Evolutionary conservation across 2,888 invertebrate genomes (phyloP).

Genomic region (Lacanobia oleracea): DNA sequence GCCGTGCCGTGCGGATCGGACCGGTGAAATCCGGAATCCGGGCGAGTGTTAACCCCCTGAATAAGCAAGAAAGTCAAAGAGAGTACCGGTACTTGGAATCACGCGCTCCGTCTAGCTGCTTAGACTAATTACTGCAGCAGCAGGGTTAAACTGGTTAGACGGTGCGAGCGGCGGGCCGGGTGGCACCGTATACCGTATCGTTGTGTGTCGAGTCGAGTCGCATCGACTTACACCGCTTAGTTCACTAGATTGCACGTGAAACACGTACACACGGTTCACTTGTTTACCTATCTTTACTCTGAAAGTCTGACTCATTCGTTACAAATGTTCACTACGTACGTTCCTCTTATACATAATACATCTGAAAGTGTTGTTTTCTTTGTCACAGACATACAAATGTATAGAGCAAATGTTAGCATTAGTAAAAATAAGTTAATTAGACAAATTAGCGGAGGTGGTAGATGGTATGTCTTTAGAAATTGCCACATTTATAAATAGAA

Average conservation of each 20-base stretch:
- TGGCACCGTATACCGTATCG: slow-evolving; percentile 68
- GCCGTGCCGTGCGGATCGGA: slow-evolving; percentile 38
- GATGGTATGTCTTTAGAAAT: slow-evolving; percentile 16
- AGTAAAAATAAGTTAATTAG: slow-evolving; percentile 17
- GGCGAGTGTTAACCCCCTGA: slow-evolving; percentile 70
- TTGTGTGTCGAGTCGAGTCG: slow-evolving; percentile 71
- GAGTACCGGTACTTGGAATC: slow-evolving; percentile 71
- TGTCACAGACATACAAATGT: slow-evolving; percentile 16
- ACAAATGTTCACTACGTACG: slow-evolving; percentile 27
- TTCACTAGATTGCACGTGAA: slow-evolving; percentile 74
- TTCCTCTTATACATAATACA: slow-evolving; percentile 14
- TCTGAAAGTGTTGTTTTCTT: slow-evolving; percentile 21
- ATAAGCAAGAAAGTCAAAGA: slow-evolving; percentile 77
- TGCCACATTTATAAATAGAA: slow-evolving; percentile 1
- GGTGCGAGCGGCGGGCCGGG: slow-evolving; percentile 67
- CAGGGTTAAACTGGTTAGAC: slow-evolving; percentile 84
- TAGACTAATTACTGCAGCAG: slow-evolving; percentile 87
- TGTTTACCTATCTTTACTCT: slow-evolving; percentile 43
- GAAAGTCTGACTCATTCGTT: slow-evolving; percentile 40
- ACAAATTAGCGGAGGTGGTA: slow-evolving; percentile 13
- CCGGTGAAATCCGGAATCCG: slow-evolving; percentile 64
- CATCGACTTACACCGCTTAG: slow-evolving; percentile 67
- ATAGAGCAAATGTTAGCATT: slow-evolving; percentile 12
- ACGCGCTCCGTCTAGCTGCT: slow-evolving; percentile 79
- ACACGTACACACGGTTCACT: slow-evolving; percentile 64